Evolutionary conservation across 2,113 vertebrate genomes (phyloP).

Genomic region (Todiramphus saurophagus): DNA sequence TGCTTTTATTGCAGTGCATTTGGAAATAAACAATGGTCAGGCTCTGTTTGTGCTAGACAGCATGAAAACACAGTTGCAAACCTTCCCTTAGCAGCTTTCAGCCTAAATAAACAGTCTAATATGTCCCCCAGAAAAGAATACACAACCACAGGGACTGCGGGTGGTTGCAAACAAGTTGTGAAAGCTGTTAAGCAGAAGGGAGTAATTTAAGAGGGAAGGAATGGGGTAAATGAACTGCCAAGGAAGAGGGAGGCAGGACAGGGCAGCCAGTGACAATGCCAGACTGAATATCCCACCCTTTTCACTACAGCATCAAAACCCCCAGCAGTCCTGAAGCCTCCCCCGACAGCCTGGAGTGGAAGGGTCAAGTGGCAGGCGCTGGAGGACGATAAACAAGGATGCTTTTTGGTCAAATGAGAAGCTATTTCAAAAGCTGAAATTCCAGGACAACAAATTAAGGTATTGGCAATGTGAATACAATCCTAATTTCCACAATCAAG

Average conservation of each 20-base stretch:
- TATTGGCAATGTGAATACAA: neutral
- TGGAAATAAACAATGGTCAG: conserved; percentile 38
- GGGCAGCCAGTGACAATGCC: neutral
- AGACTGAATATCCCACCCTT: neutral
- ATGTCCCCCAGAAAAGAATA: conserved; percentile 23
- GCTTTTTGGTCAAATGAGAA: neutral
- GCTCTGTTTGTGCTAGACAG: conserved; percentile 44
- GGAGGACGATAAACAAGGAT: neutral
- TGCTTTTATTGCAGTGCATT: conserved; percentile 2
- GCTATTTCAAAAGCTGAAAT: neutral
- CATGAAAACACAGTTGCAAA: conserved; percentile 58
- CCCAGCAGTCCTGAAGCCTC: neutral
- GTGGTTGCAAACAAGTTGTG: conserved; percentile 56
- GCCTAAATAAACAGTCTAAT: conserved; percentile 53
- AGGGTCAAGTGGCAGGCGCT: accelerated
- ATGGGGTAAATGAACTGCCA: conserved; percentile 11
- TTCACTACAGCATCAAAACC: neutral
- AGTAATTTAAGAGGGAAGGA: conserved; percentile 13
- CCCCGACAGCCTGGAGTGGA: neutral
- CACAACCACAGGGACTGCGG: conserved; percentile 16
- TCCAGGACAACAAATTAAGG: neutral
- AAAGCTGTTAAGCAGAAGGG: conserved; percentile 30
- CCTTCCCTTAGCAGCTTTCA: conserved; percentile 22
- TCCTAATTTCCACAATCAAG: neutral
- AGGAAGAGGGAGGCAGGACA: neutral